Conservation (phyloP, 2,888 invertebrate genomes). For the Chelonus formosanus region DNA sequence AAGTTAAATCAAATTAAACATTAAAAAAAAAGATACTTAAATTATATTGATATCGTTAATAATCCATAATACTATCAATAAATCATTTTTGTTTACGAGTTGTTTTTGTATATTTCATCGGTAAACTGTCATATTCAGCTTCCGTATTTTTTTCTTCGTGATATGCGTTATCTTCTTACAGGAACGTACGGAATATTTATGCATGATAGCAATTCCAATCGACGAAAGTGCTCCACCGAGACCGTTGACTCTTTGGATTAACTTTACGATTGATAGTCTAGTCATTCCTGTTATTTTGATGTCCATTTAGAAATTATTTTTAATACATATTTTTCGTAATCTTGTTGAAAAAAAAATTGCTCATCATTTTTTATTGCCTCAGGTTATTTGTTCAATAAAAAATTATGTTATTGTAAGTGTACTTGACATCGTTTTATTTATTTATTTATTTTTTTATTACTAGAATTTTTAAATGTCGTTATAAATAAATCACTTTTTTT, state of each 20-base stretch:
- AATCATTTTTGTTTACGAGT: neutral
- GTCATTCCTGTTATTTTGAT: neutral
- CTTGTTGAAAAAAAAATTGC: neutral
- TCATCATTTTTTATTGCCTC: no score
- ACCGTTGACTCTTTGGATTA: conserved; percentile 32
- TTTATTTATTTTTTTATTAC: conserved; percentile 2
- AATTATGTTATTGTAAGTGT: no score
- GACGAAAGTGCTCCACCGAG: conserved; percentile 40
- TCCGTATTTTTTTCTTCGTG: no score
- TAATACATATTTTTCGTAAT: neutral
- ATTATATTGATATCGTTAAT: no score
- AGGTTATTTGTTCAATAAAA: no score
- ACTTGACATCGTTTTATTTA: no score
- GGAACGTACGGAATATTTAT: conserved; percentile 39
- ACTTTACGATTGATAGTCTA: conserved; percentile 24
- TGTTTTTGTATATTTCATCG: neutral
- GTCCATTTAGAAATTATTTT: neutral
- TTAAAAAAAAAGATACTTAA: no score
- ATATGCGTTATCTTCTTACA: neutral
- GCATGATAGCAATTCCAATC: conserved; percentile 42
- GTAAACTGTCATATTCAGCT: no score
- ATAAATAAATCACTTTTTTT: no score
- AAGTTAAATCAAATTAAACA: neutral
- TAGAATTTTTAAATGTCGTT: neutral
- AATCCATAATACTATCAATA: no score